Evolutionary conservation across 2,113 vertebrate genomes (phyloP).

Genomic region (Pan paniscus): DNA sequence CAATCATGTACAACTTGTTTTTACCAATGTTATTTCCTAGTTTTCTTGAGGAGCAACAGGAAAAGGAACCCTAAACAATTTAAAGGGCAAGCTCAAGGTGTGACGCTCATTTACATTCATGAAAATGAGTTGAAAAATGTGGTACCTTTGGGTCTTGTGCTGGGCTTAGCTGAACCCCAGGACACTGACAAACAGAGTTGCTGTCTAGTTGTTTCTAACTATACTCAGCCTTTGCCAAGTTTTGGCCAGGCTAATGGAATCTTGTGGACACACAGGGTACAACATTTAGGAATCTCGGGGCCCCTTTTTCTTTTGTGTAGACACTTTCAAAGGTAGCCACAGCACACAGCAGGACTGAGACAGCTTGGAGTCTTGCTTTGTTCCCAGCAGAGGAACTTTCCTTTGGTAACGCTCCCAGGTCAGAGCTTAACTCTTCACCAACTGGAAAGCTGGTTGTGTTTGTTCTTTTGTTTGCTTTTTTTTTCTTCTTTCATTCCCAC

Average conservation of each 20-base stretch:
- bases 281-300: neutral
- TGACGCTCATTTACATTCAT: neutral
- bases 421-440: neutral
- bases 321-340: conserved; percentile 4
- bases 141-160: neutral
- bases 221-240: neutral
- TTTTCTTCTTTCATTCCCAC: neutral
- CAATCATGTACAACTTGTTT: neutral
- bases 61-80: neutral
- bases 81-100: neutral
- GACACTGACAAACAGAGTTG: neutral
- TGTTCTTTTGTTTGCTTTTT: conserved; percentile 43
- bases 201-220: neutral
- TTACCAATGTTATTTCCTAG: conserved; percentile 13
- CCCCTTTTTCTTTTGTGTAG: neutral
- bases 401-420: neutral
- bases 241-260: neutral
- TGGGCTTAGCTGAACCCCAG: neutral
- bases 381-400: neutral
- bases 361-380: conserved; percentile 7
- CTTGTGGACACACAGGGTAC: neutral
- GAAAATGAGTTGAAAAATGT: neutral
- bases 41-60: conserved; percentile 11
- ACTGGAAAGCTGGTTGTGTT: neutral
- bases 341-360: conserved; percentile 21